phyloP scores from a whole-genome alignment of 1,140 invertebrate genomes.

The Mycetomoellerius zeteki region DNA sequence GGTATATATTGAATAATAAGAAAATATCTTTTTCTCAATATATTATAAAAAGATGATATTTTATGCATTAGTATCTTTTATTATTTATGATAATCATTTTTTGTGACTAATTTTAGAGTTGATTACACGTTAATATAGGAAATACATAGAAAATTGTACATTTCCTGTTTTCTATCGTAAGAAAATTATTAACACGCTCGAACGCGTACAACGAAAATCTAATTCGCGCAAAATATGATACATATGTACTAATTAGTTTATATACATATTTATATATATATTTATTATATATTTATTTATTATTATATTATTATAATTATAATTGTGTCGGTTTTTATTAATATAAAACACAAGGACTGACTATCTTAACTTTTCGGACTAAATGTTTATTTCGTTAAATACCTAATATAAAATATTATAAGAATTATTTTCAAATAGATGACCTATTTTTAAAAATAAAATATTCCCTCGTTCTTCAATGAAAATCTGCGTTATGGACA shows the following conservation, averaged over 20 bases:
- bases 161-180: background rate
- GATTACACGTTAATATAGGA: background rate
- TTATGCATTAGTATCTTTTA: background rate
- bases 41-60: background rate
- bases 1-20: conserved; percentile 4
- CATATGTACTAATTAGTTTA: background rate
- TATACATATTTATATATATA: too few species aligned
- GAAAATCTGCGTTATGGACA: background rate
- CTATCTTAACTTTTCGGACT: background rate
- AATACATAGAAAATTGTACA: background rate
- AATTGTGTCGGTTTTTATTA: background rate
- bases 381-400: too few species aligned
- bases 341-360: background rate
- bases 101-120: background rate
- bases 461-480: background rate
- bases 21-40: background rate
- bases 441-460: background rate
- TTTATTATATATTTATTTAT: too few species aligned
- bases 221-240: background rate
- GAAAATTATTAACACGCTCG: background rate
- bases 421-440: background rate
- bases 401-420: background rate
- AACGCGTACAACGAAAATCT: background rate
- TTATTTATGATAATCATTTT: conserved; percentile 16
- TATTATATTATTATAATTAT: background rate